phyloP scores from a whole-genome alignment of 2,113 vertebrate genomes.

The Phylloscopus trochilus region DNA sequence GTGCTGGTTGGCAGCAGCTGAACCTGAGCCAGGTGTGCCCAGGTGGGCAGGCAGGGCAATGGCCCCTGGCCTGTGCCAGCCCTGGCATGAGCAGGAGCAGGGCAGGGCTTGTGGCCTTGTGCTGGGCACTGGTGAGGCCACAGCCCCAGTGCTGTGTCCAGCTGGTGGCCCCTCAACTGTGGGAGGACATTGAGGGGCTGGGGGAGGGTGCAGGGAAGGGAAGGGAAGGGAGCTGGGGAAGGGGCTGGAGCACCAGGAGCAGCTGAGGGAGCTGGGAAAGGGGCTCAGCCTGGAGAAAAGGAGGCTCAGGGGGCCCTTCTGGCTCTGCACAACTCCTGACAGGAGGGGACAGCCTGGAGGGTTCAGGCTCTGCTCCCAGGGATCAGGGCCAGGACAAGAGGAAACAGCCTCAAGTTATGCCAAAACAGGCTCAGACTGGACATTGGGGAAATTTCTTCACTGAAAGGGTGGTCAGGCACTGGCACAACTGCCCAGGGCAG shows the following conservation, averaged over 20 bases:
- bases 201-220: fast-evolving
- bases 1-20: neutral
- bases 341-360: fast-evolving
- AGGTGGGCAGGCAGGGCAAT: neutral
- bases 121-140: neutral
- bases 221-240: neutral
- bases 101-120: neutral
- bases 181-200: neutral
- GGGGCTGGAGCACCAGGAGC: neutral
- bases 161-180: fast-evolving
- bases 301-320: neutral
- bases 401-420: fast-evolving
- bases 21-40: neutral
- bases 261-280: neutral
- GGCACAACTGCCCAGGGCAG: neutral
- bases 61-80: neutral
- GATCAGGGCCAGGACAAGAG: fast-evolving
- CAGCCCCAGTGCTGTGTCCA: neutral
- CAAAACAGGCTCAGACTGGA: neutral
- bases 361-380: fast-evolving
- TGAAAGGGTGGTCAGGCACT: fast-evolving
- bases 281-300: neutral
- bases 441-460: neutral
- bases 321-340: neutral
- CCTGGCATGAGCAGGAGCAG: neutral